phyloP scores from a whole-genome alignment of 2,888 invertebrate genomes.

The Luperina nickerlii region DNA sequence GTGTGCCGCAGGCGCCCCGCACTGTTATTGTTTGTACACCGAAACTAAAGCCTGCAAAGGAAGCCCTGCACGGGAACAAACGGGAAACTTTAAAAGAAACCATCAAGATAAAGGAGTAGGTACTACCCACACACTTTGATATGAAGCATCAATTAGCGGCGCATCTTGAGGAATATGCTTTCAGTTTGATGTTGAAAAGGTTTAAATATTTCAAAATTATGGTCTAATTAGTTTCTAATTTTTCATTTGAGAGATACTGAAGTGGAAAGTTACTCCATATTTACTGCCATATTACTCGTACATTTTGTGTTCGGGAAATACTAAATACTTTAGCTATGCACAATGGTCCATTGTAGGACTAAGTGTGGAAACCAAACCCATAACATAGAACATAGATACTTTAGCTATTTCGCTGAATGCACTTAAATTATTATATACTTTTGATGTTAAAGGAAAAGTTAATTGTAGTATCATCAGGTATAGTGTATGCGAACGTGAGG shows the following conservation, averaged over 20 bases:
- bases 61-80: constrained; percentile 69
- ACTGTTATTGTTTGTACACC: constrained; percentile 88
- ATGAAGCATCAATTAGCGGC: constrained; percentile 51
- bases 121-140: constrained; percentile 56
- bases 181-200: constrained; percentile 1
- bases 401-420: neutral
- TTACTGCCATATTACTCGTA: neutral
- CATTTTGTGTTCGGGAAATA: constrained; percentile 12
- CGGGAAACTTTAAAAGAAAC: constrained; percentile 78
- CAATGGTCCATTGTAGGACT: too few relatives aligned
- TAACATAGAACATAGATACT: too few relatives aligned
- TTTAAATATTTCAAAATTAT: constrained; percentile 18
- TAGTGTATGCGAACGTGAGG: constrained; percentile 59
- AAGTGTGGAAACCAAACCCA: too few relatives aligned
- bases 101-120: constrained; percentile 65
- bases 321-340: too few relatives aligned
- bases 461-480: constrained; percentile 40
- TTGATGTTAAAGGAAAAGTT: constrained; percentile 3
- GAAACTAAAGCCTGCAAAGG: constrained; percentile 80
- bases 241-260: neutral
- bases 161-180: constrained; percentile 12
- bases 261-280: neutral
- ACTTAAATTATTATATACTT: neutral
- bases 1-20: constrained; percentile 78
- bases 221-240: constrained; percentile 11